Percentiles rank a stretch among this genome's conserved stretches.
Evolutionary conservation across 1,140 invertebrate species (phyloP).

Genomic region (Lucilia cuprina): DNA sequence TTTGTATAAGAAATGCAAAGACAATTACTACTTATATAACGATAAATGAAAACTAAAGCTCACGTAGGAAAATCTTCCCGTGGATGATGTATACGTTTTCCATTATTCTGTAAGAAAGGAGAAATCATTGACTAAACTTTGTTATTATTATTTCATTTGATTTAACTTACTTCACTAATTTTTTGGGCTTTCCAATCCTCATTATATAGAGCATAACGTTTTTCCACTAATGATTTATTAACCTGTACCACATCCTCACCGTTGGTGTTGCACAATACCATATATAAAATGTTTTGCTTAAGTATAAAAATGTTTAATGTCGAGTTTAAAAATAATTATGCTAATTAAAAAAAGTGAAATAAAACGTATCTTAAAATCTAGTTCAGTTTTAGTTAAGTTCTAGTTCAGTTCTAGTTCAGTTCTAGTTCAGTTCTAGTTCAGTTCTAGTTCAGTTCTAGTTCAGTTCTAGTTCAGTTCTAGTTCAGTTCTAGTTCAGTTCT

Average conservation of each 20-base stretch:
- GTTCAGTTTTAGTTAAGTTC: no score
- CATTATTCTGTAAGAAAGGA: neutral
- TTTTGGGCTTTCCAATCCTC: slow-evolving; percentile 32
- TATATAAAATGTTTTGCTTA: slow-evolving; percentile 35
- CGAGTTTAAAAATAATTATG: no score
- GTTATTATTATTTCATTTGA: no score
- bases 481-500: no score
- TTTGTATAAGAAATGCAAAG: neutral
- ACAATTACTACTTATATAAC: neutral
- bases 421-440: no score
- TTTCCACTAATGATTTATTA: slow-evolving; percentile 45
- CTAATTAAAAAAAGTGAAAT: no score
- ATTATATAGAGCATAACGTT: slow-evolving; percentile 41
- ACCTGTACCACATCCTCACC: slow-evolving; percentile 29
- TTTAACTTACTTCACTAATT: neutral
- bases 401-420: no score
- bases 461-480: no score
- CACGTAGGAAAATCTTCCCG: slow-evolving; percentile 38
- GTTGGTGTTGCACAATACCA: slow-evolving; percentile 49
- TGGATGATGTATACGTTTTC: slow-evolving; percentile 22
- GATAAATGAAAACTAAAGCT: slow-evolving; percentile 4
- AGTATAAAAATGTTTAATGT: slow-evolving; percentile 2
- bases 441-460: no score
- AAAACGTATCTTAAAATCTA: no score
- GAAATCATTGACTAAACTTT: neutral